Base-by-base conservation (phyloP, 2,888 invertebrate genomes). In the Mechanitis messenoides region DNA sequence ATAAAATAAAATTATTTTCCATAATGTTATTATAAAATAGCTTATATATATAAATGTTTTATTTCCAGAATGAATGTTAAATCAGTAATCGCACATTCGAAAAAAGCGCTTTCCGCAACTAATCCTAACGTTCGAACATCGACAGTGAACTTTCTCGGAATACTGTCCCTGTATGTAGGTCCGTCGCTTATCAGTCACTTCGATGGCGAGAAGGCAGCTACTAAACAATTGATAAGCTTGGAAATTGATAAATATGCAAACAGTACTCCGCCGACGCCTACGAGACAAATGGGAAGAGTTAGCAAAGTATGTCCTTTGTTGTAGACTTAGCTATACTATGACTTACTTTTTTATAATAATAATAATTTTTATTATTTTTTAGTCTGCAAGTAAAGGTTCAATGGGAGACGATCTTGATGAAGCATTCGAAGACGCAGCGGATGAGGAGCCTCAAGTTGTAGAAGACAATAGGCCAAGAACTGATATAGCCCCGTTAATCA, bases 191-290 rank as follows among this genome's bases (percentile, higher is more conserved):
- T 95, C 69, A 91, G 91, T 73, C 95, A 95, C 77, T 96, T 97
- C 73, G 97, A 97, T 70, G 93, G 92, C 68, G 98, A 98, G 80
- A 98, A 97, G 75, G 92, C 96, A 0, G 94, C 95, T 0, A 86
- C 97, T 0, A 92, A 94, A 55, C 95, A 96, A 71, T 94, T 95
- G 78, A 96, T 98, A 63, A 95, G 95, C 78, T 91, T 94, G 31
- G 97, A 97, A 79, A 92, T 96, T 73, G 96, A 96, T 64, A 97
- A 97, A 80, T 92, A 94, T 71, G 91, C 92, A 2, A 95, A 94
- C 33, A 92, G 94, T 71, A 92, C 93, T 63, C 94, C 96, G 0
- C 96, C 96, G 0, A 90, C 92, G n/a, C 95, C 96, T 0, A 92
- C 91, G 0, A 87, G 95, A 71, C 95, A 95, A 61, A 68, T 91